A percentile compares a stretch with the other conserved stretches of the same genome.
Evolutionary conservation across 2,888 invertebrate genomes (phyloP).

Genomic region (Xylocampa areola): DNA sequence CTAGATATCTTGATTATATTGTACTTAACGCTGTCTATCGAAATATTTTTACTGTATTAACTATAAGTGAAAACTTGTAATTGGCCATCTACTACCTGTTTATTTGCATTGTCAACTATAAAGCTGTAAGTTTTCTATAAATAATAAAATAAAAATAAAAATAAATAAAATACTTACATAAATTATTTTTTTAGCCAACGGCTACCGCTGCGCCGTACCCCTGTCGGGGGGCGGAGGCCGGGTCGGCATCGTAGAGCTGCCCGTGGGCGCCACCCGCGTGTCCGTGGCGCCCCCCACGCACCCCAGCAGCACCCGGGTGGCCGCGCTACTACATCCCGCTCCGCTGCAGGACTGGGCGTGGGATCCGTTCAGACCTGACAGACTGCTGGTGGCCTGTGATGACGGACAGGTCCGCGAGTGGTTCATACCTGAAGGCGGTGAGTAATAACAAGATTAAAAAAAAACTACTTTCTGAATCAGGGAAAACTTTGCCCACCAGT

Average conservation of each 20-base stretch:
- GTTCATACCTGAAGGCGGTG: constrained; percentile 93
- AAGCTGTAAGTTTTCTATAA: no score
- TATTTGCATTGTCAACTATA: no score
- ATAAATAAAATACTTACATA: no score
- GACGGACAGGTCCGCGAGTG: constrained; percentile 95
- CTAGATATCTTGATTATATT: no score
- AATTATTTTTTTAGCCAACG: constrained; percentile 91
- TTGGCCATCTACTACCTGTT: no score
- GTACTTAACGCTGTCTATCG: no score
- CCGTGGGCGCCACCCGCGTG: constrained; percentile 71
- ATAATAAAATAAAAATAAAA: no score
- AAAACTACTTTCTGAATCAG: no score
- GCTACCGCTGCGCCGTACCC: constrained; percentile 96
- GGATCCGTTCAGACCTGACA: constrained; percentile 96
- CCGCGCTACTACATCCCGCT: constrained; percentile 96
- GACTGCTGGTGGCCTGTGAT: constrained; percentile 96
- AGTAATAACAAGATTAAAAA: constrained; percentile 14
- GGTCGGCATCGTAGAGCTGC: constrained; percentile 94
- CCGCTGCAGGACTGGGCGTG: constrained; percentile 97
- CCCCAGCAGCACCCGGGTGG: constrained; percentile 94
- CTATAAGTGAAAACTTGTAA: no score
- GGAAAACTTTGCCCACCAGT: no score
- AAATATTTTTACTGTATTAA: no score
- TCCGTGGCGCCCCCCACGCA: constrained; percentile 89
- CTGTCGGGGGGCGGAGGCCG: constrained; percentile 97